These are phyloP conservation scores for Anabacerthia variegaticeps DNA, from an alignment of 2,797 vertebrate genomes.

Conservation along the genomic window DNA sequence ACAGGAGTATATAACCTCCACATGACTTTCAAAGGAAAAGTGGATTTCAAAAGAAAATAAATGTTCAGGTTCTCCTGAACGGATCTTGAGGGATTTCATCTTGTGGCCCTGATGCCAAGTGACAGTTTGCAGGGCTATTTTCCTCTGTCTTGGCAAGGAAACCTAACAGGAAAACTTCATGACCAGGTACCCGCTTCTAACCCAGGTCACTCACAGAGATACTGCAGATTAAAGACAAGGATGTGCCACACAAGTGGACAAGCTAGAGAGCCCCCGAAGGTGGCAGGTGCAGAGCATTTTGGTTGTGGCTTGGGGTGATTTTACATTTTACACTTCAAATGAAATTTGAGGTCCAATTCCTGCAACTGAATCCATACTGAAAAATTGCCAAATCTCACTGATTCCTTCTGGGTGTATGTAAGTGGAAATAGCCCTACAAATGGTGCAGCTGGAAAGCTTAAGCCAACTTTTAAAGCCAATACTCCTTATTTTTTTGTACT, in stretches of 20 bases:
- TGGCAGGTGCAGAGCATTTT: background rate
- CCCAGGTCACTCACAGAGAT: too few relatives aligned
- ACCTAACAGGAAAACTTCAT: background rate
- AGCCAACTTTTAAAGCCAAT: background rate
- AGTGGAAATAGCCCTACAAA: background rate
- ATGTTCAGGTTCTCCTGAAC: background rate
- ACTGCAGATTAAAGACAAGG: background rate
- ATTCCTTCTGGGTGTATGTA: background rate
- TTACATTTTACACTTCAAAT: background rate
- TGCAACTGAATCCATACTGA: background rate
- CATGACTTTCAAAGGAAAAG: background rate
- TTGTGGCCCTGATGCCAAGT: background rate
- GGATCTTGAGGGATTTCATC: background rate
- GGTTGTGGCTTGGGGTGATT: background rate
- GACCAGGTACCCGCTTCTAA: background rate
- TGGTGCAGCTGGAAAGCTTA: background rate
- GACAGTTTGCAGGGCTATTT: background rate
- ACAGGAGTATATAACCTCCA: background rate
- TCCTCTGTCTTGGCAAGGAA: background rate
- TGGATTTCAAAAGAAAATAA: background rate
- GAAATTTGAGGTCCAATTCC: background rate
- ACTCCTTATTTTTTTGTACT: rapidly evolving
- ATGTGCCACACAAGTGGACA: background rate
- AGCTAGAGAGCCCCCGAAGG: background rate
- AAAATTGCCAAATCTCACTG: background rate